phyloP scores from a whole-genome alignment of 2,797 vertebrate species.

The Cygnus olor region DNA sequence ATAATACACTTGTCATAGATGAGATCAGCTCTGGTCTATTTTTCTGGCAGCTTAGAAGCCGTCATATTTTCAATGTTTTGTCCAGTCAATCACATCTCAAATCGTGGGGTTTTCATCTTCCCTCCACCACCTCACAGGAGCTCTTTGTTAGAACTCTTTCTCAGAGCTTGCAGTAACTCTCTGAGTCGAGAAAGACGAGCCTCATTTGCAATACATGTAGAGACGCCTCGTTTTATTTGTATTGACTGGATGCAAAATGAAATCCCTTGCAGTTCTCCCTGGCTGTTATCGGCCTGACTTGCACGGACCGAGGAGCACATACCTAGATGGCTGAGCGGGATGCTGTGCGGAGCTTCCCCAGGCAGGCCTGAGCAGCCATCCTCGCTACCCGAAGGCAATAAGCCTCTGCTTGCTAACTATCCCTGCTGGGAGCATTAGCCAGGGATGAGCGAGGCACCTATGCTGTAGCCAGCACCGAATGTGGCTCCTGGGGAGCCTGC shows the following conservation, averaged over 20 bases:
- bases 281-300: not conserved
- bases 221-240: not conserved
- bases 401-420: not conserved
- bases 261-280: not conserved
- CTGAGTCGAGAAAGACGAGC: not conserved
- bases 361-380: not conserved
- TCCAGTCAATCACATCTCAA: constrained; percentile 67
- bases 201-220: not conserved
- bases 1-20: constrained; percentile 58
- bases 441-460: not conserved
- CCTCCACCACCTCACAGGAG: not conserved
- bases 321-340: not conserved
- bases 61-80: constrained; percentile 66
- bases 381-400: not conserved
- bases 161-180: not conserved
- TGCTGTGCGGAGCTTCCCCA: not conserved
- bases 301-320: not conserved
- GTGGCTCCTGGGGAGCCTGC: not conserved
- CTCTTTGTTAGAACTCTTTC: not conserved
- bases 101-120: not conserved
- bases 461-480: not conserved
- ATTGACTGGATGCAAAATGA: not conserved
- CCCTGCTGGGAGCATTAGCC: not conserved
- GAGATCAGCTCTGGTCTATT: constrained; percentile 56
- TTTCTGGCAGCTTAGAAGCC: constrained; percentile 39